These are phyloP conservation scores for Spisula solida DNA, from an alignment of 2,888 invertebrate genomes.

Conservation along the genomic window DNA sequence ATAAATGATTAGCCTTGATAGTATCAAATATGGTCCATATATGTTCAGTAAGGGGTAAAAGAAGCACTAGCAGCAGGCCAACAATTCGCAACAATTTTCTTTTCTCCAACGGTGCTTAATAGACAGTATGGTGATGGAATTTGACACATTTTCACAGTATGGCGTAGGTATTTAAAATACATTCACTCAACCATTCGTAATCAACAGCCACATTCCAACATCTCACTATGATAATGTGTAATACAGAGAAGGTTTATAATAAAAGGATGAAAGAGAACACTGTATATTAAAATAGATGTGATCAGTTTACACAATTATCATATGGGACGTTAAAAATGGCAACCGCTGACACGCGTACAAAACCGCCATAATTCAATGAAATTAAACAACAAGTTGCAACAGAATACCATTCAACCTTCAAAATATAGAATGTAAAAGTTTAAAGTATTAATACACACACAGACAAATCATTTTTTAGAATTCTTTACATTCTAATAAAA, in stretches of 20 bases:
- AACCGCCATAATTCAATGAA: too few species aligned
- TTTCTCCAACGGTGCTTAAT: background rate
- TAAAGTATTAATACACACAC: background rate
- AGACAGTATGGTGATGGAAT: background rate
- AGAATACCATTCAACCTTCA: too few species aligned
- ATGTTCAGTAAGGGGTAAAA: too few species aligned
- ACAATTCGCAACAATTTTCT: too few species aligned
- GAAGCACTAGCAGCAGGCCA: too few species aligned
- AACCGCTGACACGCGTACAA: background rate
- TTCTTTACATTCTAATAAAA: background rate
- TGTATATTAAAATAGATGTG: background rate
- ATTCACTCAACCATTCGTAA: background rate
- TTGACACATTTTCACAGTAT: background rate
- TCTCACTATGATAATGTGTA: background rate
- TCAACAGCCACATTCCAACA: background rate
- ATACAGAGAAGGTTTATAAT: background rate
- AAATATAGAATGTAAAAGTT: background rate
- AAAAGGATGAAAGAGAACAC: background rate
- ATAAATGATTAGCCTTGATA: too few species aligned
- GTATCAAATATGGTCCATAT: too few species aligned
- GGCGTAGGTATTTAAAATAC: constrained; percentile 5
- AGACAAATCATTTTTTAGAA: background rate
- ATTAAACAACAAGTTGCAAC: too few species aligned
- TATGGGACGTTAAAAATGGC: background rate
- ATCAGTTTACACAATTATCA: background rate